Conservation (phyloP, 2,113 vertebrate genomes). For the Isurus oxyrinchus region DNA sequence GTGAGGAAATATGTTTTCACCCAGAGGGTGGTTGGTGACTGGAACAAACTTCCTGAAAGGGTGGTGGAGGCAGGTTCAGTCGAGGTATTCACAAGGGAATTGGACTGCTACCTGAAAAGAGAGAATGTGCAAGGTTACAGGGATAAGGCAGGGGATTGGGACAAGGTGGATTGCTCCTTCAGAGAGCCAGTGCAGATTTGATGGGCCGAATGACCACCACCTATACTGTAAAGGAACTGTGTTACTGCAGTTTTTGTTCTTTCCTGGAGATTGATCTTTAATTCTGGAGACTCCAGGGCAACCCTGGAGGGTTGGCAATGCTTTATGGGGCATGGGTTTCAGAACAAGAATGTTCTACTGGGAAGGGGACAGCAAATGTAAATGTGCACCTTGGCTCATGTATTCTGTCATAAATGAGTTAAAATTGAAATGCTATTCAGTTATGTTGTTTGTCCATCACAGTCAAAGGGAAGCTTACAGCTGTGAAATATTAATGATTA, state of each 20-base stretch:
- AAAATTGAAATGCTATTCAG: not conserved
- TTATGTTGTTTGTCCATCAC: not conserved
- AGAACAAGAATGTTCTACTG: not conserved
- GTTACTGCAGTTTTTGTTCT: not conserved
- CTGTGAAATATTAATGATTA: not conserved
- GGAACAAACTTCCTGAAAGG: no score
- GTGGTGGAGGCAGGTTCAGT: no score
- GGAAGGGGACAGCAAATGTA: not conserved
- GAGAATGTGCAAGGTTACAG: no score
- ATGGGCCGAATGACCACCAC: no score
- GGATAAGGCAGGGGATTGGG: no score
- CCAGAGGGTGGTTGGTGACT: no score
- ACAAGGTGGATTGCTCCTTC: no score
- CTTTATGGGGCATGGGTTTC: not conserved
- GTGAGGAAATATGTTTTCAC: no score
- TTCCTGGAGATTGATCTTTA: not conserved
- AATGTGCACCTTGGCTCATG: not conserved
- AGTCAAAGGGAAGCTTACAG: not conserved
- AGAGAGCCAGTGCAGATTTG: no score
- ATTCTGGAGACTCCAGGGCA: not conserved
- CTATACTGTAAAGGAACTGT: no score
- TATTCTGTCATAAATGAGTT: not conserved
- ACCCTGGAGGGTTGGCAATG: not conserved
- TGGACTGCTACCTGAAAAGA: no score
- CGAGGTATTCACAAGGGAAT: no score